Conservation (phyloP, 2,888 invertebrate species). For the Chrysomela aeneicollis region DNA sequence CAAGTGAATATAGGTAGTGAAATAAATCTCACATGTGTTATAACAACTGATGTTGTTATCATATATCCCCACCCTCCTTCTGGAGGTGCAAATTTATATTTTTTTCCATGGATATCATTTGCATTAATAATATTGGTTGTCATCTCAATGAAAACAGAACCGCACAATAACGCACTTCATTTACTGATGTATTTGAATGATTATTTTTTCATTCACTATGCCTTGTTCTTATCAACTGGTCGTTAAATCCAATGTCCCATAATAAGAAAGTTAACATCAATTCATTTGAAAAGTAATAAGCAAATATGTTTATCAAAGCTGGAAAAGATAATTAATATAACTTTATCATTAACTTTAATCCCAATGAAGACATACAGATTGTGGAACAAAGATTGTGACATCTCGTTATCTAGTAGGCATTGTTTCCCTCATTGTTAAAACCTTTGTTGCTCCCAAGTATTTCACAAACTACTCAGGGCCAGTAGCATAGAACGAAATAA, state of each 20-base stretch:
- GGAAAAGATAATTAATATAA: neutral
- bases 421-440: too few species aligned
- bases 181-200: neutral
- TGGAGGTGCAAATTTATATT: slow-evolving; percentile 47
- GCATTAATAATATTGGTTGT: neutral
- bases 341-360: too few species aligned
- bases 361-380: neutral
- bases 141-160: neutral
- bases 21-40: slow-evolving; percentile 21
- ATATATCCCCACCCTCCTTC: slow-evolving; percentile 42
- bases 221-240: neutral
- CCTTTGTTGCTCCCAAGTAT: too few species aligned
- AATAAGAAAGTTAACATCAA: neutral
- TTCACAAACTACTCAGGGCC: too few species aligned
- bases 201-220: neutral
- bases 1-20: neutral
- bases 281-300: neutral
- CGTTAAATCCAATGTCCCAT: neutral
- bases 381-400: too few species aligned
- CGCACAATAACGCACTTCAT: too few species aligned
- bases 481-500: too few species aligned
- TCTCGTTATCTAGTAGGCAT: too few species aligned
- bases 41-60: slow-evolving; percentile 24
- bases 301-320: slow-evolving; percentile 5
- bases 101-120: slow-evolving; percentile 6